Conservation (phyloP, 1,140 invertebrate genomes). For the Ridgeia piscesae region DNA sequence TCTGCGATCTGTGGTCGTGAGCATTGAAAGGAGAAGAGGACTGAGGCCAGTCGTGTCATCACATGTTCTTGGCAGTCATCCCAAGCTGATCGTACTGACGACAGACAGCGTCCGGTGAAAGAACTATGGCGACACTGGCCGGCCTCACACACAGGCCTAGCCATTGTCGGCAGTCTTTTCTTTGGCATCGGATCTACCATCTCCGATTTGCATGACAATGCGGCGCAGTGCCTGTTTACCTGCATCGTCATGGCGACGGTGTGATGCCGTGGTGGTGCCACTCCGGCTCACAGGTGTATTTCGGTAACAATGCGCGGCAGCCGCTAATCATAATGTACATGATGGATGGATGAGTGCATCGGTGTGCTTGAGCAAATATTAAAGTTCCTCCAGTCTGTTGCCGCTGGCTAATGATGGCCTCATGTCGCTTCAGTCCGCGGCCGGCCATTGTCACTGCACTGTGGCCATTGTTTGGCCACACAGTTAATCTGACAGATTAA, state of each 20-base stretch:
- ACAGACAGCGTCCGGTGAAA: not conserved
- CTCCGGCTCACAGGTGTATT: not conserved
- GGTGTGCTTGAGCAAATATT: constrained; percentile 5
- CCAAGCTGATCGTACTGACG: not conserved
- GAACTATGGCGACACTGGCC: not conserved
- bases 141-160: not conserved
- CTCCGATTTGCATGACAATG: not conserved
- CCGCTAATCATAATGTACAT: constrained; percentile 1
- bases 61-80: not conserved
- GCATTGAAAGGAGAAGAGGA: not conserved
- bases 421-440: not conserved
- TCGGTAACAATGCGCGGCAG: not conserved
- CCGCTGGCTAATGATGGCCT: not conserved
- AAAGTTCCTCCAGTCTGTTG: not conserved
- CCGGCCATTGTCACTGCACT: not conserved
- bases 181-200: not conserved
- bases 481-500: not conserved
- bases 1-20: not conserved
- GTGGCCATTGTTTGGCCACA: not conserved
- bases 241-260: not conserved
- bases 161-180: not conserved
- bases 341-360: constrained; percentile 3
- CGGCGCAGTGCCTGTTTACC: not conserved
- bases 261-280: not conserved
- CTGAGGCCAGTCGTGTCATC: not conserved